Base-by-base conservation (phyloP, 1,140 invertebrate species). In the Drosophila sp. region DNA sequence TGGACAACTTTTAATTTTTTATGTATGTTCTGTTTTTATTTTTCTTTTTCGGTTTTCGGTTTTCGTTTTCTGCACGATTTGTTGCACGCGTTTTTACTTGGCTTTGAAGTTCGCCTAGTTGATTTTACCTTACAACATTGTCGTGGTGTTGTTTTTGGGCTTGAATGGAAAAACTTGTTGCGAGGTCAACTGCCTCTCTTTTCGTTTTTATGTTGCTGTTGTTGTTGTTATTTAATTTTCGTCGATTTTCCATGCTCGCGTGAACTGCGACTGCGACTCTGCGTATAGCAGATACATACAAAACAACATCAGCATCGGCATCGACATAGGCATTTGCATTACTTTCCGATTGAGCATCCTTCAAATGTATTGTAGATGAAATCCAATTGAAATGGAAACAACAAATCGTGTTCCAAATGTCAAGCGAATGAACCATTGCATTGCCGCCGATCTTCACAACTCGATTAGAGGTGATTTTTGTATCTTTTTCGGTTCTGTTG, bases 121-220 rank as follows among this genome's bases (percentile, higher is more conserved):
- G 58, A 8, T 60, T 35, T 40, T 65, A 54, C 50, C 55, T 58
- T 35, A 33, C 56, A 58, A 58, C 33, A 44, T 64, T 50, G 65
- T 66, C 62, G 44, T 50, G 69, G 25, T 38, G 41, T 55, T 60
- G 58, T 68, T 64, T 71, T 60, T 70, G 57, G 66, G 66, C 50
- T 61, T 57, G 67, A 41, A 30, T 70, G 74, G 81, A 81, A 86
- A 86, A 86, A 86, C 83, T 83, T 56, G 83, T 75, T 76, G 79
- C 83, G 83, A 86, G 83, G 83, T 86, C 83, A 89, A 89, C 84
- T 69, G 84, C 83, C 83, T 83, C 84, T 87, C 84, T 83, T 83
- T 79, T 64, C 62, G 56, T 58, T 35, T 58, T 35, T 33, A 33
- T 57, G 17, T 57, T 35, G 30, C 35, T 32, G 30, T 23, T 58